phyloP scores from a whole-genome alignment of 2,797 vertebrate genomes.

The Siniperca scherzeri region DNA sequence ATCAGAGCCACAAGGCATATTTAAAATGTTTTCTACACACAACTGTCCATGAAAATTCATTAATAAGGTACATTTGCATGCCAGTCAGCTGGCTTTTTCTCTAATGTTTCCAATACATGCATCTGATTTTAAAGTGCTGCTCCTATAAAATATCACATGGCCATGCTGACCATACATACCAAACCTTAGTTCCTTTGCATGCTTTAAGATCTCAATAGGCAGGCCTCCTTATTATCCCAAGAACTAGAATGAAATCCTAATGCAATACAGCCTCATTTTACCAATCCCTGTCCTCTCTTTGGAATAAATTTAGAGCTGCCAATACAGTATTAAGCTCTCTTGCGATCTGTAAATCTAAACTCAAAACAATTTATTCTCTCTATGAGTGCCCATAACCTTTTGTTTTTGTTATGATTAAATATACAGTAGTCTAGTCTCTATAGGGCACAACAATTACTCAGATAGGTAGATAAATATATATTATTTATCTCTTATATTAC shows the following conservation, averaged over 20 bases:
- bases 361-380: constrained; percentile 5
- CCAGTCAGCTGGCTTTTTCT: not conserved
- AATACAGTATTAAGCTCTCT: not conserved
- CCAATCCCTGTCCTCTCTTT: not conserved
- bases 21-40: constrained; percentile 9
- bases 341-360: constrained; percentile 2
- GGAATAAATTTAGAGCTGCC: constrained; percentile 14
- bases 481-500: no score
- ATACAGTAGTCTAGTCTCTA: not conserved
- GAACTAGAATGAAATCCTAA: constrained; percentile 33
- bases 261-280: constrained; percentile 23
- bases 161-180: constrained; percentile 13
- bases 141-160: constrained; percentile 25
- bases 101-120: not conserved
- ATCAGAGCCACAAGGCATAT: constrained; percentile 30
- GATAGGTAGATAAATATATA: no score
- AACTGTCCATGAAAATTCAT: constrained; percentile 40
- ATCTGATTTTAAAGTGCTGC: constrained; percentile 12
- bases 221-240: constrained; percentile 20
- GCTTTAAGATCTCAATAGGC: constrained; percentile 33
- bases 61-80: constrained; percentile 36
- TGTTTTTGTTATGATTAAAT: constrained; percentile 26
- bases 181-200: constrained; percentile 26
- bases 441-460: not conserved
- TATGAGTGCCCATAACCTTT: not conserved